Evolutionary conservation across 1,140 invertebrate species (phyloP), one percentile per base, ranked within the genome.

Genomic region (Cephus cinctus): DNA sequence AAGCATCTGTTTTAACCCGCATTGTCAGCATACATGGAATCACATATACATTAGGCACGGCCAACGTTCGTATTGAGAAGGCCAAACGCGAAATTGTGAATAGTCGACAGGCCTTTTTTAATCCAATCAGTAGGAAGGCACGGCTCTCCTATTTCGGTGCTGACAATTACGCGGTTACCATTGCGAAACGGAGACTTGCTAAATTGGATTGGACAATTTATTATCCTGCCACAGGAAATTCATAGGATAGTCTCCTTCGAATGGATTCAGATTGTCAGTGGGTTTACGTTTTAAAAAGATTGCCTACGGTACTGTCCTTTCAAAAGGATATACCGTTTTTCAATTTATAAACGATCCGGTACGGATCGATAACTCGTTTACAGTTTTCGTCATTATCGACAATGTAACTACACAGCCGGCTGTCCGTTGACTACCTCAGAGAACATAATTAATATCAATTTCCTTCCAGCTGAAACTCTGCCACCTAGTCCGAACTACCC

Each of bases 401-500:
- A n/a, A n/a, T n/a, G n/a, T n/a, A n/a, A n/a, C n/a, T n/a, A n/a
- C n/a, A n/a, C n/a, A n/a, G n/a, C n/a, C n/a, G n/a, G n/a, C 2
- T 49, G 50, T 57, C 55, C 55, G 55, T 54, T 54, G 40, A 56
- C 27, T 48, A 22, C 25, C 25, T 34, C 36, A 41, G 47, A 43
- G 46, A 25, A 19, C 34, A 35, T 22, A 46, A 55, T 52, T 58
- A 52, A 58, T 58, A 51, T 47, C 23, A 31, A 27, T 52, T 55
- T 56, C n/a, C 25, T 27, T 27, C 6, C 25, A 27, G 25, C 25
- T 27, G 25, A 27, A 27, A 27, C n/a, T n/a, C n/a, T n/a, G n/a
- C n/a, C n/a, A n/a, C n/a, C n/a, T n/a, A n/a, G n/a, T n/a, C n/a
- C n/a, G n/a, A n/a, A n/a, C n/a, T n/a, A n/a, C n/a, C n/a, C n/a